Conservation (phyloP, 2,113 vertebrate species). For the Pachypanchax playfairii region DNA sequence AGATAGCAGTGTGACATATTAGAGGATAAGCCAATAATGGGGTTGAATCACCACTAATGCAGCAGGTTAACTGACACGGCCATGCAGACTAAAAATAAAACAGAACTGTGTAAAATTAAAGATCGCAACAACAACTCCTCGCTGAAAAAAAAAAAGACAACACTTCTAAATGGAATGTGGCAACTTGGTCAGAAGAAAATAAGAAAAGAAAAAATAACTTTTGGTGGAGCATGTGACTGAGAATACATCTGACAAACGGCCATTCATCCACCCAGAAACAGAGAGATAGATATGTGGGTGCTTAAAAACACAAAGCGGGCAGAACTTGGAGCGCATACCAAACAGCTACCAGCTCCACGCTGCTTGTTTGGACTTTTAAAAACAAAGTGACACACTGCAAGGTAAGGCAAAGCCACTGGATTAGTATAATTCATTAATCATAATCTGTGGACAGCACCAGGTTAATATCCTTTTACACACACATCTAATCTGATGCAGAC, state of each 20-base stretch:
- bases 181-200: conserved; percentile 29
- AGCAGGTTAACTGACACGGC: conserved; percentile 8
- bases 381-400: neutral
- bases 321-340: neutral
- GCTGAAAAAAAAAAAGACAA: neutral
- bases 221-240: conserved; percentile 16
- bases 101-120: neutral
- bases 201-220: too few species aligned
- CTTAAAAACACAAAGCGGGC: conserved; percentile 3
- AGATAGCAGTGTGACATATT: neutral
- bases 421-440: conserved; percentile 72
- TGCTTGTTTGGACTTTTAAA: conserved; percentile 2
- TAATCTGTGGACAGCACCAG: conserved; percentile 60
- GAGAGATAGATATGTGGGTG: neutral
- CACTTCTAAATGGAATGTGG: conserved; percentile 10
- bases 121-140: conserved; percentile 1
- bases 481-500: conserved; percentile 51
- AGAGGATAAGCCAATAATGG: conserved; percentile 29
- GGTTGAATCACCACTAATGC: conserved; percentile 28
- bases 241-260: conserved; percentile 3
- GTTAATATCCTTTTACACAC: conserved; percentile 54
- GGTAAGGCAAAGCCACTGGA: too few species aligned
- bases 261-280: neutral
- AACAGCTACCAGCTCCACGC: neutral
- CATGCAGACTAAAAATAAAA: too few species aligned